These are phyloP conservation scores for Aethes cnicana DNA, from an alignment of 2,888 invertebrate genomes.

Conservation along the genomic window DNA sequence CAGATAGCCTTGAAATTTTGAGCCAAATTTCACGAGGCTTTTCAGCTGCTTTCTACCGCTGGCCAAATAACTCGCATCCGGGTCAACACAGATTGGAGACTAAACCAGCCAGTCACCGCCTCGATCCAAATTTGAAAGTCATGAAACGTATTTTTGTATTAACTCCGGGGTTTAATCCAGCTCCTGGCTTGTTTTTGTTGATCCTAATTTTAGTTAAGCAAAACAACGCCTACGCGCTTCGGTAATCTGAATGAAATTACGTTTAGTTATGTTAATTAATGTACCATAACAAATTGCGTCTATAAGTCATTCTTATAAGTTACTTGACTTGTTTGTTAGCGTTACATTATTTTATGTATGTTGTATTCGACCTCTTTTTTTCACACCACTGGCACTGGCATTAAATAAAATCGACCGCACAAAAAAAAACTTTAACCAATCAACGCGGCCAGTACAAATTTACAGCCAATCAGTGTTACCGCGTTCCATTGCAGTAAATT, in stretches of 20 bases:
- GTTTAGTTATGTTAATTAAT: no score
- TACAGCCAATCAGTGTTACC: conserved; percentile 62
- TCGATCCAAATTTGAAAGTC: conserved; percentile 26
- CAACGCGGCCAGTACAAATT: conserved; percentile 50
- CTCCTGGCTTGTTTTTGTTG: conserved; percentile 27
- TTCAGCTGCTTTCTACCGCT: background rate
- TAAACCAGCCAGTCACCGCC: conserved; percentile 25
- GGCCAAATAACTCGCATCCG: conserved; percentile 16
- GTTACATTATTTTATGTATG: no score
- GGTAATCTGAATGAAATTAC: no score
- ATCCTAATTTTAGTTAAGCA: conserved; percentile 28
- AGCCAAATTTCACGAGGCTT: no score
- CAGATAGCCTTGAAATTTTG: no score
- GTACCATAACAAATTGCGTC: no score
- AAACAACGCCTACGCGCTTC: conserved; percentile 4
- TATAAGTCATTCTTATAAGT: no score
- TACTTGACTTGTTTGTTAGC: no score
- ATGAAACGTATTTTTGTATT: conserved; percentile 29
- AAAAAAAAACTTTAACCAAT: conserved; percentile 51
- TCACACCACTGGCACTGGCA: no score
- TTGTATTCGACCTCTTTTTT: no score
- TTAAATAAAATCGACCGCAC: conserved; percentile 46
- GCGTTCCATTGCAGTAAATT: conserved; percentile 48
- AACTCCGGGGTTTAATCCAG: conserved; percentile 25
- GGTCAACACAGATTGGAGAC: conserved; percentile 25